Percentiles rank a stretch among this genome's conserved stretches.
These are phyloP conservation scores for Hucho hucho DNA, from an alignment of 2,113 vertebrate species.

Conservation along the genomic window DNA sequence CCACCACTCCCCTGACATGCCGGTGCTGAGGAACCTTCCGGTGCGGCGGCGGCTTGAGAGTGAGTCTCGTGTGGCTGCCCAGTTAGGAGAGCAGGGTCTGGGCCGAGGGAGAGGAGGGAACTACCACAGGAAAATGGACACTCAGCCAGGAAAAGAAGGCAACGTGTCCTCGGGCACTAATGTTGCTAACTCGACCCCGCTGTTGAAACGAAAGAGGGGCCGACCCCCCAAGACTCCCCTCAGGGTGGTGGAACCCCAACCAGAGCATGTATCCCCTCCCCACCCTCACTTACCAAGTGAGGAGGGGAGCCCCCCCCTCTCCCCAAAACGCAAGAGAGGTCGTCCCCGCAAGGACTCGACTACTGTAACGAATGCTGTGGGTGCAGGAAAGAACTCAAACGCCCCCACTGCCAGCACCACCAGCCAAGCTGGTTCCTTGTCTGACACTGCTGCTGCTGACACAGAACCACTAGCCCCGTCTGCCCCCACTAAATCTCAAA, in stretches of 20 bases:
- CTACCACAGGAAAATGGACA: conserved; percentile 58
- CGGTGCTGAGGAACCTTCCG: conserved; percentile 78
- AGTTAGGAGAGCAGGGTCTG: conserved; percentile 63
- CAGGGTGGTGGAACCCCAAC: conserved; percentile 28
- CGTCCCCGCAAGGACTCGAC: conserved; percentile 78
- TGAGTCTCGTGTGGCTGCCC: conserved; percentile 78
- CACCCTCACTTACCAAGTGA: conserved; percentile 45
- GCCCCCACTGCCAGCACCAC: background rate
- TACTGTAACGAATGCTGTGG: conserved; percentile 25
- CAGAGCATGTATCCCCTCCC: conserved; percentile 18
- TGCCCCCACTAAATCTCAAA: background rate
- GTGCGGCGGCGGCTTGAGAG: conserved; percentile 79
- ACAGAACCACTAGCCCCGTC: background rate
- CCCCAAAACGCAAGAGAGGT: conserved; percentile 81
- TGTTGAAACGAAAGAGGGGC: conserved; percentile 84
- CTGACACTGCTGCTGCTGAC: background rate
- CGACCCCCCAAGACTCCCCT: conserved; percentile 80
- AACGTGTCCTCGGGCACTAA: conserved; percentile 12
- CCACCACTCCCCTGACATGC: conserved; percentile 75
- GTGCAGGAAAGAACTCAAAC: conserved; percentile 35
- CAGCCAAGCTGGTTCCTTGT: background rate
- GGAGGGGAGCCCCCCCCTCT: conserved; percentile 57
- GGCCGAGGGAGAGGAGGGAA: conserved; percentile 58
- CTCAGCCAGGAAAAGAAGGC: conserved; percentile 45
- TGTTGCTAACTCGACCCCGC: conserved; percentile 42